Base-by-base conservation (phyloP, 2,888 invertebrate genomes). In the Troglohyphantes excavatus region DNA sequence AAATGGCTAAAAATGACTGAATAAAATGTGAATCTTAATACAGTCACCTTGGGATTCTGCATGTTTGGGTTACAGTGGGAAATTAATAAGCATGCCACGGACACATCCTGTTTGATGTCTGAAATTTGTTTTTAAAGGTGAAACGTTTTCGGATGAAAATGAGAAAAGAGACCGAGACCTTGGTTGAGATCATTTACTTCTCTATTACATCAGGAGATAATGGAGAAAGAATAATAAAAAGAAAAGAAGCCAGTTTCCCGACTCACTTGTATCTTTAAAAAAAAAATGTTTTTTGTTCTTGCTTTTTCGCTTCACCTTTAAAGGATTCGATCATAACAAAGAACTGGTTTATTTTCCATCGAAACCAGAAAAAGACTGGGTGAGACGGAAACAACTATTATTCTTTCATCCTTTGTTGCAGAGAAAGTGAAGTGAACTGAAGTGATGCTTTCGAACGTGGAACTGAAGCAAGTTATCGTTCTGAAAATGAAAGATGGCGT, bases 261-360 rank as follows among this genome's bases (percentile, higher is more conserved):
- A 78, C n/a, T 63, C 63, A 13, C 7, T 39, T 2, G 33, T 63
- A 78, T 43, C 78, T 63, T 63, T 6, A 13, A 23, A n/a, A n/a
- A n/a, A n/a, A n/a, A n/a, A n/a, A 11, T 59, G 11, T 53, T 75
- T 59, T 27, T 75, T 46, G 13, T 17, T 26, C 7, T 75, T 75
- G n/a, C 53, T 59, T 59, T 9, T 7, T 70, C 43, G 39, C 21
- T 23, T 76, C 39, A 21, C 76, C 33, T 23, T 78, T 72, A 27
- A 46, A 72, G 72, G 46, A 26, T 65, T 19, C 68, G 43, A 78
- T 63, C 33, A 61, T 46, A 83, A 83, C 73, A 83, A 83, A 83
- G 83, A 72, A 72, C 83, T 72, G 33, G 73, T 65, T 83, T 83
- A 73, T 61, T 63, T 43, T 83, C 72, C n/a, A 61, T 46, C 65